Evolutionary conservation across 2,797 vertebrate species (phyloP), one percentile per base, ranked within the genome.

Genomic region (Catamblyrhynchus diadema): DNA sequence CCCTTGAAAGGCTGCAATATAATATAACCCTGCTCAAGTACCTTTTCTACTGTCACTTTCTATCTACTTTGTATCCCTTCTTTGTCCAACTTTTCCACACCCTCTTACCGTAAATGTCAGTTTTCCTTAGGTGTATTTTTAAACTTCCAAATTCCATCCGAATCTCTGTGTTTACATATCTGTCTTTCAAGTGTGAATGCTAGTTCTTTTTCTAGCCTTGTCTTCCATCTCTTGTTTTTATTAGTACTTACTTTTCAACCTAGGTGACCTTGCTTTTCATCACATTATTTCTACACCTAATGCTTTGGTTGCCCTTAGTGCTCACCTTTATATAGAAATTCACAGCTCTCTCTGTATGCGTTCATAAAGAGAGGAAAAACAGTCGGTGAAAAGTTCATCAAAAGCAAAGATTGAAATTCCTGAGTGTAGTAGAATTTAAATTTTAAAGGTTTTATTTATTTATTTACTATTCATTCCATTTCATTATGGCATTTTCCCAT

Each of bases 281-380:
- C 87, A 70, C 56, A 24, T 74, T 70, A 73, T 91, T 95, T 93
- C 82, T 89, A 77, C 61, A 73, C 17, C 41, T 51, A 87, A 60
- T 83, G 44, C 53, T 88, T 90, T 85, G 12, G 9, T 54, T 91
- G 60, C 62, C 62, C 70, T 75, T 45, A 60, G 30, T 51, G 62
- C 12, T 93, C 28, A 69, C 44, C 78, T 61, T 92, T 86, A 20
- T 47, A 67, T 57, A 62, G 41, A 44, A 44, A 51, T 80, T 85
- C 56, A 54, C n/a, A 73, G 4, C 8, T 79, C 25, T 25, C 9
- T n/a, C 45, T n/a, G 8, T 50, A 42, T 70, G 44, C 0, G 0
- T 78, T 88, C 70, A 65, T 73, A 61, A 88, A 79, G 51, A 83
- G 24, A 75, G 32, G 33, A 61, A 89, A 93, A 73, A 10, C 14